Percentiles rank a stretch among this genome's conserved stretches.
Conservation (phyloP, 2,888 invertebrate genomes). For the Lydus trimaculatus region DNA sequence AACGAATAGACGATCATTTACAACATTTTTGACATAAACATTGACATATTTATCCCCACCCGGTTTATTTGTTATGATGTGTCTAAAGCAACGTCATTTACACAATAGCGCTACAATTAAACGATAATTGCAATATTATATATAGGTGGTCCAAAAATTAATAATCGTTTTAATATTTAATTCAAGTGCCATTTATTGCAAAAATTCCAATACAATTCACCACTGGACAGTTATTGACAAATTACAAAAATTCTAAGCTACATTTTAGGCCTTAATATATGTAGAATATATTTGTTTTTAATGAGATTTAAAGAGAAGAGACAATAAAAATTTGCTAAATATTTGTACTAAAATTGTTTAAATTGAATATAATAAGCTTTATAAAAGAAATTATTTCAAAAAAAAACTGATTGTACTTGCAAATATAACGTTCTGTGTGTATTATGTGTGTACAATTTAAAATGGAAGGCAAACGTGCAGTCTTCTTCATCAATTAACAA, state of each 20-base stretch:
- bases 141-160: too few relatives aligned
- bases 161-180: too few relatives aligned
- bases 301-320: conserved; percentile 3
- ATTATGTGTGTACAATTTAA: conserved; percentile 43
- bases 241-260: background rate
- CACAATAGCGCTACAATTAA: background rate
- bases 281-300: background rate
- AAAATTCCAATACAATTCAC: conserved; percentile 16
- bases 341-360: conserved; percentile 22
- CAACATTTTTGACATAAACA: conserved; percentile 53
- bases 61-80: conserved; percentile 1
- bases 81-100: background rate
- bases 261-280: background rate
- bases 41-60: conserved; percentile 56
- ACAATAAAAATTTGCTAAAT: conserved; percentile 18
- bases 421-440: conserved; percentile 25
- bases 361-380: conserved; percentile 18
- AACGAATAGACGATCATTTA: conserved; percentile 65
- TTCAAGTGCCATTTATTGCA: background rate
- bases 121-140: too few relatives aligned
- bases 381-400: conserved; percentile 22
- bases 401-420: conserved; percentile 40
- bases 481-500: conserved; percentile 45
- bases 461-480: conserved; percentile 58
- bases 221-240: conserved; percentile 8